Base-by-base conservation (phyloP, 2,113 vertebrate genomes). In the Diadophis punctatus region DNA sequence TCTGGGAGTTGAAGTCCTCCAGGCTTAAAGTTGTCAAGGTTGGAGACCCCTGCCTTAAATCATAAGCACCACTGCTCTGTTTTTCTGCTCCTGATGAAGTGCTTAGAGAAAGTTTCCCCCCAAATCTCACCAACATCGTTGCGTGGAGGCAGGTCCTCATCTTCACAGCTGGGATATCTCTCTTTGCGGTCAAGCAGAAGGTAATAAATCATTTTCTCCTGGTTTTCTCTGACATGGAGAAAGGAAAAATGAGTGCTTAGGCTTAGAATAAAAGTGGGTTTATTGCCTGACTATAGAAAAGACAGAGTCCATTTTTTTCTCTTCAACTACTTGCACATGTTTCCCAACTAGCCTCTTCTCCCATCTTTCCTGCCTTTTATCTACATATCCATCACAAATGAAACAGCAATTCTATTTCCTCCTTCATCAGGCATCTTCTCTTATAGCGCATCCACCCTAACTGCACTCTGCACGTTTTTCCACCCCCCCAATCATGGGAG, bases 181-280 rank as follows among this genome's bases (percentile, higher is more conserved):
- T 99, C 98, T 94, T 99, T 99, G 91, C 98, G 98, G 96, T 99
- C 98, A 94, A 99, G 95, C 90, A 99, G 98, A 93, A 99, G 97
- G 93, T 98, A 99, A 95, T 99, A 99, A 68, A 99, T 99, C 98
- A 99, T 99, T 95, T 99, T 99, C 96, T 99, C 98, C 96, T 99
- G 98, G 95, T 99, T 99, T 94, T 99, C 98, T 93, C 98, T 99
- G 94, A 87, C 46, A 86, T 1, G 80, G 14, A 90, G 4, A 92
- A 7, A 18, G 16, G 53, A 51, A 48, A n/a, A 74, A 23, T 1
- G 88, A 10, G 39, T 23, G 14, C 1, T 2, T 10, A 16, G 0
- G 12, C 11, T 51, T 51, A 16, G 8, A 49, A 12, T 56, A 12
- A 20, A 53, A 39, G 1, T 20, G n/a, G 60, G 3, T 74, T 60